Evolutionary conservation across 2,888 invertebrate genomes (phyloP).

Genomic region (Pristionchus maxplancki): DNA sequence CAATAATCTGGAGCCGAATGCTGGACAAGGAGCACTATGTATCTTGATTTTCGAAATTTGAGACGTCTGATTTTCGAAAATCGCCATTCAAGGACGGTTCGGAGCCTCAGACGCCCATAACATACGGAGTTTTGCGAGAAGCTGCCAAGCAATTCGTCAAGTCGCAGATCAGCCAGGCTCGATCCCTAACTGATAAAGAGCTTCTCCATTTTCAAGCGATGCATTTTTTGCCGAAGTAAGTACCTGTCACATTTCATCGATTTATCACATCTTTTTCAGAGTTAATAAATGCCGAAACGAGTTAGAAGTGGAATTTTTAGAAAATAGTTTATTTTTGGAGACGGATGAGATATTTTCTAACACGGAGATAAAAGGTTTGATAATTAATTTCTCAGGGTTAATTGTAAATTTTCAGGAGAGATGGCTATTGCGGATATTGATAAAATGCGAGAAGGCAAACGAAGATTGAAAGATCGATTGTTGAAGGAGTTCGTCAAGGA

Average conservation of each 20-base stretch:
- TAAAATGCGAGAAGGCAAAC: conserved; percentile 21
- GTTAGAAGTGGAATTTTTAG: conserved; percentile 54
- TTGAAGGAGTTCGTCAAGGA: conserved; percentile 58
- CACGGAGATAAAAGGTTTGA: not conserved
- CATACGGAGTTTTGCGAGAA: conserved; percentile 58
- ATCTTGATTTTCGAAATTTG: conserved; percentile 35
- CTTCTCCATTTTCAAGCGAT: conserved; percentile 65
- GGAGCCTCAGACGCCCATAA: not conserved
- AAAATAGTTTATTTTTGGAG: conserved; percentile 54
- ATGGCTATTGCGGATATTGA: conserved; percentile 4
- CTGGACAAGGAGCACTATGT: conserved; percentile 60
- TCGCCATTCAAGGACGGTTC: conserved; percentile 39
- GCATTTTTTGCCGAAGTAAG: conserved; percentile 62
- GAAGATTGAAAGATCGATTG: conserved; percentile 59
- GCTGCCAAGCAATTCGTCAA: conserved; percentile 63
- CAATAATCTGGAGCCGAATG: conserved; percentile 69
- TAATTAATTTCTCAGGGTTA: not conserved
- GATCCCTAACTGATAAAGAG: conserved; percentile 61
- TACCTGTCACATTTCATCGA: too few species aligned
- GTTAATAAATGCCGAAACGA: conserved; percentile 42
- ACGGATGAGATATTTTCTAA: not conserved
- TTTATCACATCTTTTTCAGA: not conserved
- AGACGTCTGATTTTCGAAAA: too few species aligned
- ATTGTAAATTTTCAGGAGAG: not conserved
- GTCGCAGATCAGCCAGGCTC: conserved; percentile 61